Conservation (phyloP, 2,113 vertebrate genomes). For the Oenanthe oenanthe region DNA sequence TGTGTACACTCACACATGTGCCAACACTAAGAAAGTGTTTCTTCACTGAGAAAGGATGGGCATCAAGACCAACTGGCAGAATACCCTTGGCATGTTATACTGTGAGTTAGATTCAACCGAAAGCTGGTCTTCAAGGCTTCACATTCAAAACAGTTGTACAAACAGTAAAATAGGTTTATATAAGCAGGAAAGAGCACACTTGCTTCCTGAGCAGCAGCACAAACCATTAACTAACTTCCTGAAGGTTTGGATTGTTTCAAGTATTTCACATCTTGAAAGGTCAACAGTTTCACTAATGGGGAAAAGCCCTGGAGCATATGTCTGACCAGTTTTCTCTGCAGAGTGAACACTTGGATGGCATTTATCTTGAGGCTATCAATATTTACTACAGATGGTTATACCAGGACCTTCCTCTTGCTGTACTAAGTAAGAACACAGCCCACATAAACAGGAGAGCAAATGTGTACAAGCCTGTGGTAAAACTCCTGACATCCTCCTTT, state of each 20-base stretch:
- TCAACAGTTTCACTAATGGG: neutral
- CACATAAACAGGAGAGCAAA: neutral
- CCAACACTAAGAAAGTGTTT: neutral
- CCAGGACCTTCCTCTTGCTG: neutral
- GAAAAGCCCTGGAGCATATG: neutral
- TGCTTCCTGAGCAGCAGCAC: neutral
- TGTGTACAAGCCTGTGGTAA: neutral
- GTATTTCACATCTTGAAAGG: constrained; percentile 14
- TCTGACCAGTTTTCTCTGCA: neutral
- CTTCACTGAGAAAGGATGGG: neutral
- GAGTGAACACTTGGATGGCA: neutral
- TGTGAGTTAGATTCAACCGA: neutral
- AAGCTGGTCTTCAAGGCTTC: neutral
- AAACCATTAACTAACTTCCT: neutral
- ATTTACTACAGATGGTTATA: neutral
- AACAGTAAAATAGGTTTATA: neutral
- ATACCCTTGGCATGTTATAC: neutral
- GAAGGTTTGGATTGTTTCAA: neutral
- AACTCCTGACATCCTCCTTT: neutral
- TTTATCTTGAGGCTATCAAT: constrained; percentile 19
- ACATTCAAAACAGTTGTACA: neutral
- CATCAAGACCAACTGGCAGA: neutral
- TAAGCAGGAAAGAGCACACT: neutral
- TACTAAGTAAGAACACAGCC: neutral
- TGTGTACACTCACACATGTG: neutral